Evolutionary conservation across 1,140 invertebrate genomes (phyloP), one percentile per base, ranked within the genome.

Genomic region (Nasonia longicornis): DNA sequence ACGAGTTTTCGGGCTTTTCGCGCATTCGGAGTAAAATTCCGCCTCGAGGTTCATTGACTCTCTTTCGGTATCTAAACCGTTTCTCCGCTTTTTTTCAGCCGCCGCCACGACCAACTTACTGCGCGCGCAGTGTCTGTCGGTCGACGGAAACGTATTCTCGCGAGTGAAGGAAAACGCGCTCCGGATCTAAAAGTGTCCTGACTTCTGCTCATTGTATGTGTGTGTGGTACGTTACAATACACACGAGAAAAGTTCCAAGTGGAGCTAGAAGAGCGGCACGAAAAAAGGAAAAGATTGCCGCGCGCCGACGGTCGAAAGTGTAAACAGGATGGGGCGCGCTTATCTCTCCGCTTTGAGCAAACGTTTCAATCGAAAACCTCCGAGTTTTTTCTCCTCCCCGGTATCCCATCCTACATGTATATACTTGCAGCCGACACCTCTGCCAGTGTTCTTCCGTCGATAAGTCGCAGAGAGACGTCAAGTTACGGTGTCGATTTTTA

Each of bases 241-340:
- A 35, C 1, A 2, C 14, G 63, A 75, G 72, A 45, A 75, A 81
- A 80, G 52, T 79, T 73, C 48, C 38, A 64, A 79, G 69, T 79
- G 70, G 78, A 35, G 66, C 78, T 48, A 26, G 26, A 0, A 8
- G 10, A 26, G 79, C 22, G 7, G 72, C 52, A 70, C 31, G 6
- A 58, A 66, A 80, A 80, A 69, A 69, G 73, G 42, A 8, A 76
- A 76, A 80, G 79, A 80, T 75, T 75, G 72, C 22, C 63, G 45
- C 67, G 66, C 66, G 67, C 11, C 52, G 58, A 42, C 72, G 35
- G 80, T 77, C 38, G 74, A 81, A 77, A 73, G 75, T 81, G 80
- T 82, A 82, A 82, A 82, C 80, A 77, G 80, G 75, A 82, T 77
- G 75, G 75, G 75, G 69, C 20, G 70, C 52, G 75, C 80, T 82